A percentile compares a stretch with the other conserved stretches of the same genome.
Evolutionary conservation across 2,888 invertebrate species (phyloP).

Genomic region (Catocala nupta): DNA sequence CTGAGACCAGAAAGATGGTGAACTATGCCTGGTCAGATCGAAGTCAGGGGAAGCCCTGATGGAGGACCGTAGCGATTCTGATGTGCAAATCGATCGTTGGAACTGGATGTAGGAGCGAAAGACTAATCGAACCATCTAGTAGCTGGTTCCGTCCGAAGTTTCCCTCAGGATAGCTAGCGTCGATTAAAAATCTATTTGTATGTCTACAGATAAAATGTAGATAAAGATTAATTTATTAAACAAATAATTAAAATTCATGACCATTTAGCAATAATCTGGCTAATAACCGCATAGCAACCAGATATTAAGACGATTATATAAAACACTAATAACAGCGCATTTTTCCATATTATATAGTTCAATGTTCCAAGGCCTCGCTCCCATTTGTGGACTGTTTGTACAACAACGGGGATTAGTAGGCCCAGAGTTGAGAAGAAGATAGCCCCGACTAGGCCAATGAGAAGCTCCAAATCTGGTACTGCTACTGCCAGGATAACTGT

Average conservation of each 20-base stretch:
- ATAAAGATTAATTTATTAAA: neutral
- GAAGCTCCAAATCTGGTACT: constrained; percentile 94
- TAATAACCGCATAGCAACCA: constrained; percentile 72
- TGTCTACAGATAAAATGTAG: neutral
- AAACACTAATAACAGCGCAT: constrained; percentile 76
- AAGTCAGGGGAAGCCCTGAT: constrained; percentile 90
- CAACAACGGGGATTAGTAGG: constrained; percentile 90
- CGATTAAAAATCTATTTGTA: too few relatives aligned
- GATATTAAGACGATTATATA: constrained; percentile 72
- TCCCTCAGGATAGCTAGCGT: too few relatives aligned
- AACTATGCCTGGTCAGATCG: too few relatives aligned
- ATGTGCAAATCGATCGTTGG: too few relatives aligned
- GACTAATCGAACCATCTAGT: too few relatives aligned
- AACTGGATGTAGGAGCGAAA: too few relatives aligned
- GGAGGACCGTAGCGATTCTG: constrained; percentile 85
- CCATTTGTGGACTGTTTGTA: constrained; percentile 91
- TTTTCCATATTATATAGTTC: constrained; percentile 90
- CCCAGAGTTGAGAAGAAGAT: constrained; percentile 92
- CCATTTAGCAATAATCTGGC: constrained; percentile 61
- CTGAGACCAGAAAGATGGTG: constrained; percentile 92
- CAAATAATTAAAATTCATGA: neutral
- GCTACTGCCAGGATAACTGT: constrained; percentile 91
- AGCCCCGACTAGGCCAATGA: constrained; percentile 96
- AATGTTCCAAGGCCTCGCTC: constrained; percentile 88
- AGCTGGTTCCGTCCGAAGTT: too few relatives aligned